These are phyloP conservation scores for Tympanoctomys barrerae DNA, from an alignment of 2,797 vertebrate genomes.

Conservation along the genomic window DNA sequence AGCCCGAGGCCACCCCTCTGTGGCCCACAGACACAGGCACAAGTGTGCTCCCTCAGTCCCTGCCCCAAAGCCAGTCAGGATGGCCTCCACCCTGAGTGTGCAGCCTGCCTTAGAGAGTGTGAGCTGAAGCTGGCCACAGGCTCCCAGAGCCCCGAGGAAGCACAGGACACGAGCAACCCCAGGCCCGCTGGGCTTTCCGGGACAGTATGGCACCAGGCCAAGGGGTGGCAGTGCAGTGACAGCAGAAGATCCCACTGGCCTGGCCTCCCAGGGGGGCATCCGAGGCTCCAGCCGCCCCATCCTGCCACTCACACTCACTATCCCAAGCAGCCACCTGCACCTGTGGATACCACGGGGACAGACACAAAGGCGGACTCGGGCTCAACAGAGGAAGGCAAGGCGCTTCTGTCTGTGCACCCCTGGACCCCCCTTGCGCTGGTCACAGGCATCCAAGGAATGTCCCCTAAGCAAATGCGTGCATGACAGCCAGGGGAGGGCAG, in stretches of 20 bases:
- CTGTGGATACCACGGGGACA: neutral
- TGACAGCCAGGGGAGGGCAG: neutral
- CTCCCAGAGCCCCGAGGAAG: neutral
- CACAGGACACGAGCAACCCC: neutral
- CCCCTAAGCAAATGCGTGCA: neutral
- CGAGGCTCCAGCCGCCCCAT: neutral
- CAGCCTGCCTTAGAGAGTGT: neutral
- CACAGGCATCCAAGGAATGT: neutral
- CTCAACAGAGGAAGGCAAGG: neutral
- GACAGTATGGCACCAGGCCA: neutral
- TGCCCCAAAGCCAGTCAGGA: neutral
- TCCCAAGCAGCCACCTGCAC: neutral
- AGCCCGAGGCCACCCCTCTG: neutral
- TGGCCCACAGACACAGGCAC: neutral
- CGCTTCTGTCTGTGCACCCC: neutral
- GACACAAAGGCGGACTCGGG: neutral
- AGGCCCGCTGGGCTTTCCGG: neutral
- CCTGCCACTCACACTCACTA: neutral
- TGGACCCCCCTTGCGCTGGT: neutral
- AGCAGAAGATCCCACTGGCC: neutral
- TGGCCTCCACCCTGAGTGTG: neutral
- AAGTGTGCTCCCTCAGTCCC: neutral
- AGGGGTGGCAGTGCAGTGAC: neutral
- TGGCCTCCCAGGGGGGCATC: neutral
- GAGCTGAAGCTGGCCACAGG: neutral